Evolutionary conservation across 2,888 invertebrate species (phyloP).

Genomic region (Trachelus stipa): DNA sequence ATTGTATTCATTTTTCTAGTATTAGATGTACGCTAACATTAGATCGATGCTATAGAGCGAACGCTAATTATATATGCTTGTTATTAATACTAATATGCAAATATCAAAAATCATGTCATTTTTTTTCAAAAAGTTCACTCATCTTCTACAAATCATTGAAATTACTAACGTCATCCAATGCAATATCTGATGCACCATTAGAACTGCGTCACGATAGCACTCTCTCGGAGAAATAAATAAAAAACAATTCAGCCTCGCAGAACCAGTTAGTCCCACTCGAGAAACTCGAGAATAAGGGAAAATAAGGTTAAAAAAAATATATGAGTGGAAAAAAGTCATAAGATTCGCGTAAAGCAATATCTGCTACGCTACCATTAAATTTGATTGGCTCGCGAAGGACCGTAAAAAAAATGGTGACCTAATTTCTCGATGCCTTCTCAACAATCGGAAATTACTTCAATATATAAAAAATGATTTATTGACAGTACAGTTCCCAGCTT

Average conservation of each 20-base stretch:
- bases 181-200: neutral
- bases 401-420: neutral
- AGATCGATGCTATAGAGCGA: slow-evolving; percentile 1
- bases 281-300: neutral
- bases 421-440: neutral
- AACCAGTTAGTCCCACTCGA: neutral
- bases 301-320: neutral
- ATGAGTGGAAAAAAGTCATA: neutral
- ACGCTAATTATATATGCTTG: neutral
- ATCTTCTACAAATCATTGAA: neutral
- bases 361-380: neutral
- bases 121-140: slow-evolving; percentile 23
- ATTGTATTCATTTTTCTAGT: neutral
- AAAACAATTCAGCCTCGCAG: neutral
- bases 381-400: neutral
- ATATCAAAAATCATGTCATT: neutral
- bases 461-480: neutral
- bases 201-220: neutral
- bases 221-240: neutral
- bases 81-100: neutral
- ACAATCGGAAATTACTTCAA: neutral
- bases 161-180: neutral
- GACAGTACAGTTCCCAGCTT: too few relatives aligned
- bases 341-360: neutral
- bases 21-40: neutral